Base-by-base conservation (phyloP, 2,113 vertebrate species). In the Epinephelus lanceolatus region DNA sequence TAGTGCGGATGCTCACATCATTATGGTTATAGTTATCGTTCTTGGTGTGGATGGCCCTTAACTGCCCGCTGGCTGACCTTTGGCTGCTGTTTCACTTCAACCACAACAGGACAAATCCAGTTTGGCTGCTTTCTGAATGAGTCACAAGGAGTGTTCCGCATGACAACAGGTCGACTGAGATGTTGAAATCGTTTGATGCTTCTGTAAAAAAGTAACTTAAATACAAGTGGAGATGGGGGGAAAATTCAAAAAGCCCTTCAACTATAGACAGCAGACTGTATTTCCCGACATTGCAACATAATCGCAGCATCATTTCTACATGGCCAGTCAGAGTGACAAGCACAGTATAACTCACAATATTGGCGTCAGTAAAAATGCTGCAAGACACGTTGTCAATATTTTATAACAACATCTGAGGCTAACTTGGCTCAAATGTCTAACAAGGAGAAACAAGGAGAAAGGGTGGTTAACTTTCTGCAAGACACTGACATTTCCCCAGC, bases 261-360 rank as follows among this genome's bases (percentile, higher is more conserved):
- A 17, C 66, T 66, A 55, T 13, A 70, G 2, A 73, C 66, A 51
- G 40, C n/a, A 11, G 73, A 47, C 66, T 57, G 71, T 55, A 72
- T 87, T 88, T 89, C 83, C 57, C 65, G 76, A 79, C 83, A 80
- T 88, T 89, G 87, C 89, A 86, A 51, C 81, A 90, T 84, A 61
- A 88, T 88, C 60, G n/a, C 60, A 74, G 61, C 81, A 88, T 86
- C 45, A 68, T 86, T 77, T 86, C 78, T 56, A 73, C 91, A 78
- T 69, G 83, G 69, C 79, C 78, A 51, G 81, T 80, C 81, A 80
- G 79, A 87, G 71, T 81, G 56, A 86, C 61, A 78, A 83, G 61
- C 76, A 7, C 78, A 81, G 81, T 71, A 69, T 47, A 82, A 57
- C 37, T 83, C 62, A 27, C 40, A 8, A 56, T 57, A 80, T 67